Percentiles rank a stretch among this genome's conserved stretches.
Evolutionary conservation across 2,113 vertebrate genomes (phyloP).

Genomic region (Chloebia gouldiae): DNA sequence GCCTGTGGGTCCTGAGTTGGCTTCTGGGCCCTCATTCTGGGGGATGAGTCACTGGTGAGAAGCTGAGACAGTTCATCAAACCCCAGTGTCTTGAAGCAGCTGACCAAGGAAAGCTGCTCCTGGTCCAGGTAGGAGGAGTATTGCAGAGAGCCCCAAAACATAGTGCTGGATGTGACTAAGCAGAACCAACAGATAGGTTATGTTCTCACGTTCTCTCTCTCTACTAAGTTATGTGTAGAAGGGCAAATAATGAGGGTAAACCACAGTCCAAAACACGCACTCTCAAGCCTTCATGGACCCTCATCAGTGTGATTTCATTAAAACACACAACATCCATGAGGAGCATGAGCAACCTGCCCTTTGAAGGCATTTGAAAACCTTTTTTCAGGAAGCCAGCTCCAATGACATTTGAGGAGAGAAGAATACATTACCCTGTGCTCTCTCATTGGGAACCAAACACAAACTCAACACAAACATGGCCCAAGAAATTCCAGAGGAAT

Average conservation of each 20-base stretch:
- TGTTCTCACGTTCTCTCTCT: neutral
- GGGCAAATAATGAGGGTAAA: neutral
- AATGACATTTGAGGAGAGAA: neutral
- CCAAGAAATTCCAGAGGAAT: neutral
- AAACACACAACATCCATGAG: neutral
- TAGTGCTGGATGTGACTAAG: rapidly evolving
- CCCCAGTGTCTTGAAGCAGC: neutral
- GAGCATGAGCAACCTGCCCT: neutral
- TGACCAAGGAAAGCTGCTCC: neutral
- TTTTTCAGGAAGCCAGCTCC: neutral
- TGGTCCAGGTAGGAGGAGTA: neutral
- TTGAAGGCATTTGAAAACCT: neutral
- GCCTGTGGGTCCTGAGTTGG: neutral
- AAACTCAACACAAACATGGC: neutral
- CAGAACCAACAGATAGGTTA: neutral
- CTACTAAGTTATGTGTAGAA: neutral
- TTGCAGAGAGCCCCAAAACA: neutral
- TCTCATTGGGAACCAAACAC: neutral
- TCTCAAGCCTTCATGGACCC: neutral
- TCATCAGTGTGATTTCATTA: neutral
- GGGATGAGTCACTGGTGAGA: neutral
- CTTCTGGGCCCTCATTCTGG: neutral
- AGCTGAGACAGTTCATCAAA: neutral
- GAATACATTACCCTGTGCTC: neutral
- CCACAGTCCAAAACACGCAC: neutral